Evolutionary conservation across 1,140 invertebrate genomes (phyloP).

Genomic region (Polyergus mexicanus): DNA sequence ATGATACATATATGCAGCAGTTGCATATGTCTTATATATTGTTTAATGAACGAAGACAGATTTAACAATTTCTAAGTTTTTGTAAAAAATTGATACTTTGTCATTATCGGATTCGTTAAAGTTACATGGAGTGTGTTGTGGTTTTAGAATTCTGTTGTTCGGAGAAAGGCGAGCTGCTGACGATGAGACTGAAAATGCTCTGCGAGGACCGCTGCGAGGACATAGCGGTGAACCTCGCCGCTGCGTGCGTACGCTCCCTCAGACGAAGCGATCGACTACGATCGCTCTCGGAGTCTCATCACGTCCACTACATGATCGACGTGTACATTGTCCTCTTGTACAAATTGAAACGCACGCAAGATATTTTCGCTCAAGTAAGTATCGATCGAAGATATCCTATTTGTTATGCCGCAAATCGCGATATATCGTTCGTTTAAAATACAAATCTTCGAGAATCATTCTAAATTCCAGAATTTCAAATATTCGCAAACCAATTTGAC

Average conservation of each 20-base stretch:
- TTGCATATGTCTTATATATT: too few species aligned
- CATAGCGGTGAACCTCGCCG: slow-evolving; percentile 87
- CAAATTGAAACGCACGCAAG: slow-evolving; percentile 87
- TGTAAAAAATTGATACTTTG: neutral
- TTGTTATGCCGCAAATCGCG: neutral
- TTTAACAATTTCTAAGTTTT: too few species aligned
- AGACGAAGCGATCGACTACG: slow-evolving; percentile 83
- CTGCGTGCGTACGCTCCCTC: slow-evolving; percentile 85
- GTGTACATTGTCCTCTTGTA: slow-evolving; percentile 87
- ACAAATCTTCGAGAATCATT: neutral
- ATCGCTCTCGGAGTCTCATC: slow-evolving; percentile 84
- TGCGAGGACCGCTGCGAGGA: slow-evolving; percentile 88
- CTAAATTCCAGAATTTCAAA: neutral
- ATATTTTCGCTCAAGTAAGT: slow-evolving; percentile 87
- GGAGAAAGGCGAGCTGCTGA: slow-evolving; percentile 86
- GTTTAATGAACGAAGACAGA: too few species aligned
- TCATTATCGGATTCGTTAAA: neutral
- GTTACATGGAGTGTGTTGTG: neutral
- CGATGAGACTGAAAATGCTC: slow-evolving; percentile 87
- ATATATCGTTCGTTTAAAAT: neutral
- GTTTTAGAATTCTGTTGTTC: slow-evolving; percentile 85
- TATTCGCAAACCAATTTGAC: neutral
- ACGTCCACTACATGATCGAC: slow-evolving; percentile 87
- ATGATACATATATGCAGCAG: neutral
- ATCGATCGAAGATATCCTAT: neutral